phyloP scores from a whole-genome alignment of 2,797 vertebrate genomes.

The Tapirus indicus region DNA sequence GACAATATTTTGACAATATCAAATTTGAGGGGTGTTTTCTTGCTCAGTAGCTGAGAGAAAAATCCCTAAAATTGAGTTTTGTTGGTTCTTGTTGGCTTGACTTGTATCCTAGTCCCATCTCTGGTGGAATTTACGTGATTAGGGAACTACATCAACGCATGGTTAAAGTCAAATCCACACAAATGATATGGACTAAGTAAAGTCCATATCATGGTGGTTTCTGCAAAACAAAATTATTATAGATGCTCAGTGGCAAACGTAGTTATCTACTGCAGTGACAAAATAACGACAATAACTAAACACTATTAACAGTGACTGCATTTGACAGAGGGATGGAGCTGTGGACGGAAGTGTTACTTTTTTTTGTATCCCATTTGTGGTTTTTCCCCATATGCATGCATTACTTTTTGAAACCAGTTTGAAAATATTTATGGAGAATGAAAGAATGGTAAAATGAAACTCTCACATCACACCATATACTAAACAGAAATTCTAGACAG shows the following conservation, averaged over 20 bases:
- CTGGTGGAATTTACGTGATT: background rate
- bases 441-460: background rate
- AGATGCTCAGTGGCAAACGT: background rate
- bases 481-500: background rate
- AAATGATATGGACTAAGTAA: background rate
- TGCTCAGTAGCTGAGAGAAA: background rate
- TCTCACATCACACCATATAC: background rate
- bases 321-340: background rate
- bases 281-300: background rate
- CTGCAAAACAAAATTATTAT: background rate
- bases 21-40: background rate
- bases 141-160: background rate
- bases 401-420: background rate
- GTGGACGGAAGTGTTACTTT: background rate
- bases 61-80: background rate
- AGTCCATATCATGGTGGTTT: background rate
- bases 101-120: background rate
- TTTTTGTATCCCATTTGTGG: background rate
- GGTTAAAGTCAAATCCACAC: background rate
- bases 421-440: background rate
- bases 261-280: background rate
- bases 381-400: background rate
- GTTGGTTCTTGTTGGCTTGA: background rate
- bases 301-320: background rate
- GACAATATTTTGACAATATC: background rate